Base-by-base conservation (phyloP, 92 coral and sea anemone species). In the Montipora capitata region DNA sequence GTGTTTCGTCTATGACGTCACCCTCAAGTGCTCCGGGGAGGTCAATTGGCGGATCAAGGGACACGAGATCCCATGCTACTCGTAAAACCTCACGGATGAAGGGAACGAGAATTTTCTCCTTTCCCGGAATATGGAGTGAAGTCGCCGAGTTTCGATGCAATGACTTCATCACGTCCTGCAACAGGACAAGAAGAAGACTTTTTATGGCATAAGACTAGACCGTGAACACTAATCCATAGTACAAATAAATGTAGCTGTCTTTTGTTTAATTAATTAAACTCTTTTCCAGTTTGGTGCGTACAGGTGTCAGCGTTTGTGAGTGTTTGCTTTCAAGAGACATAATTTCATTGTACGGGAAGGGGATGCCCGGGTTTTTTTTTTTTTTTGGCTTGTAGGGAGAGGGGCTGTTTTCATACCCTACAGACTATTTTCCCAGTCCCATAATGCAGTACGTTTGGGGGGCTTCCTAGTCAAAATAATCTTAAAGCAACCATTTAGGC, bases 41-140 rank as follows among this genome's bases (percentile, higher is more conserved):
- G 75, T 92, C 99, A 14, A 96, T 88, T 1, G 97, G 97, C 20
- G 99, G 99, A 84, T 94, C 68, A 39, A 96, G 90, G 68, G 97
- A 79, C 13, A 88, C 80, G 84, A 96, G 88, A 44, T 81, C 79
- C 99, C 97, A 96, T 11, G 93, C 85, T 40, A 94, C 96, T 14
- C 94, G 95, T 43, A 96, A 71, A 40, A 92, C 91, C 72, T 89
- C 94, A 10, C 99, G 96, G 73, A 62, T 78, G 72, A 95, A 85
- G 82, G 91, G 85, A 67, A 78, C 87, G 38, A 68, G 27, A 6
- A 90, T 70, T 40, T 95, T 95, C 80, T 95, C 98, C 54, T 88
- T 93, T 79, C 89, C 90, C 6, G 94, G 91, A 10, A 93, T 69
- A 56, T 77, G 79, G 39, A 87, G 89, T 44, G 89, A 80, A 79